Base-by-base conservation (phyloP, 2,888 invertebrate genomes). In the Agrilus cyanescens region DNA sequence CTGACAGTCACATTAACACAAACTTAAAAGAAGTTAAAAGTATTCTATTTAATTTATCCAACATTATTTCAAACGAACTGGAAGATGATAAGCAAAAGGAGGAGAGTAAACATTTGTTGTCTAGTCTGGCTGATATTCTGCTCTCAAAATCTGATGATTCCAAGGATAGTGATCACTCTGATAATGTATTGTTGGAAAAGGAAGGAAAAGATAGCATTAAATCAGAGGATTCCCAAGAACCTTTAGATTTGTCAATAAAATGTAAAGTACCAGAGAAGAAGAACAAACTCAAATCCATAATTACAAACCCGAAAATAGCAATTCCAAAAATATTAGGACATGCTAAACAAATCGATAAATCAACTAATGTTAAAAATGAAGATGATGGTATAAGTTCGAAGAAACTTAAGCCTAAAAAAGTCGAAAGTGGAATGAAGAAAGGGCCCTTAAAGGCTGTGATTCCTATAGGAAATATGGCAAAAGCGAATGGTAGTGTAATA, bases 381-480 rank as follows among this genome's bases (percentile, higher is more conserved):
- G 33, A 13, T 33, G 3, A 15, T 10, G 18, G 32, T 13, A 33
- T 18, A 2, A 37, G 33, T 18, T 40, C 18, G 12, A 36, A 12
- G 14, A 53, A 51, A 39, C 40, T 52, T 20, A 52, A 52, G 37
- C 50, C 50, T 1, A 51, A 50, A 35, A 49, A 44, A 33, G 15
- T 40, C 8, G 47, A 45, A 6, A 41, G 41, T 4, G 32, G 34
- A 12, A 32, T 32, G 12, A 47, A 46, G 16, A 50, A 46, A 20
- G 53, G 53, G 29, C 53, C 53, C 12, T 38, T 53, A n/a, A 53
- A 51, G 44, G 53, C 53, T 10, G 39, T 52, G 12, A 46, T 53
- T 33, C 53, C 53, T 15, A 37, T 53, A 12, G 50, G 48, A 35
- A 43, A 45, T 39, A 52, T 53, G 51, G 39, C 51, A 4, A 53